These are phyloP conservation scores for Dromius quadrimaculatus DNA, from an alignment of 2,888 invertebrate species.

Conservation along the genomic window DNA sequence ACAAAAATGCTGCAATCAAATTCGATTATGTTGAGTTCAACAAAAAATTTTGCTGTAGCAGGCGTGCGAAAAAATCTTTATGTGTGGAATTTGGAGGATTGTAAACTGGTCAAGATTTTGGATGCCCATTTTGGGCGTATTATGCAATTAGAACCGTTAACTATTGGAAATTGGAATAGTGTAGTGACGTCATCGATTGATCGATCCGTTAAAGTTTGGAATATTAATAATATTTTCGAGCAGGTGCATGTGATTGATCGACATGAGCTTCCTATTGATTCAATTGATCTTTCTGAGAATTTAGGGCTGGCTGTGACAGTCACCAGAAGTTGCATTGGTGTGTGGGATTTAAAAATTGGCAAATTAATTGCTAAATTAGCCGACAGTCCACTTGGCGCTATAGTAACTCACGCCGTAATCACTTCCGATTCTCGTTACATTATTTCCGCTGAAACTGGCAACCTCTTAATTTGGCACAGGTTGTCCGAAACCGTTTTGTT, in stretches of 20 bases:
- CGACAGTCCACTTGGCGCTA: slow-evolving; percentile 92
- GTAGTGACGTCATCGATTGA: slow-evolving; percentile 98
- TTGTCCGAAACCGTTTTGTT: slow-evolving; percentile 80
- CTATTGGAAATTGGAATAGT: slow-evolving; percentile 91
- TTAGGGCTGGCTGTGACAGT: slow-evolving; percentile 89
- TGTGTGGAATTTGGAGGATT: slow-evolving; percentile 89
- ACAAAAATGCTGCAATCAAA: slow-evolving; percentile 92
- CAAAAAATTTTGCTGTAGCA: slow-evolving; percentile 92
- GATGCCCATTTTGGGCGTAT: slow-evolving; percentile 98
- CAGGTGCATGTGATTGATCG: slow-evolving; percentile 96
- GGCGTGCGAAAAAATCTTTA: slow-evolving; percentile 94
- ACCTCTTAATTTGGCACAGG: slow-evolving; percentile 89
- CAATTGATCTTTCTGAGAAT: slow-evolving; percentile 85
- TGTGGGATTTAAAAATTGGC: slow-evolving; percentile 93
- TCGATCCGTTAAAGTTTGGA: slow-evolving; percentile 98
- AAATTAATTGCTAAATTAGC: slow-evolving; percentile 87
- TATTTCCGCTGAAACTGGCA: slow-evolving; percentile 92
- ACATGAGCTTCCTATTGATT: slow-evolving; percentile 95
- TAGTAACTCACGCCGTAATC: slow-evolving; percentile 92
- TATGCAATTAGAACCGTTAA: slow-evolving; percentile 89
- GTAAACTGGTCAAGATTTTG: slow-evolving; percentile 87
- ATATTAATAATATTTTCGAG: slow-evolving; percentile 98
- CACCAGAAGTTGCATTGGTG: slow-evolving; percentile 93
- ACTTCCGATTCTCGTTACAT: slow-evolving; percentile 89
- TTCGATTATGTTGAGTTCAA: slow-evolving; percentile 91